phyloP scores from a whole-genome alignment of 2,888 invertebrate species.

The Blastobasis adustella region DNA sequence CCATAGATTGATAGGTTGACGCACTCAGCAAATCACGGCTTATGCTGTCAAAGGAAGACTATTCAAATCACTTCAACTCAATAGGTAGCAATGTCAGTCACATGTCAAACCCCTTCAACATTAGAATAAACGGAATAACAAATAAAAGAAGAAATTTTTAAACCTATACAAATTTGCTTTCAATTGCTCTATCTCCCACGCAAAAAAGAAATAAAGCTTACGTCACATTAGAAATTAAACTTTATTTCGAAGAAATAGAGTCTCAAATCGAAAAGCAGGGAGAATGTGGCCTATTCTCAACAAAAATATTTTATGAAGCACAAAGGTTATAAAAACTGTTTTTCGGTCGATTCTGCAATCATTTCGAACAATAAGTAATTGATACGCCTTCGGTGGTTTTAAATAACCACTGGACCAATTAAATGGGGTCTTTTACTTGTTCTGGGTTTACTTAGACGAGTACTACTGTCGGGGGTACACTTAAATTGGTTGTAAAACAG shows the following conservation, averaged over 20 bases:
- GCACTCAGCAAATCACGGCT: too few relatives aligned
- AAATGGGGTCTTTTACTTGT: constrained; percentile 17
- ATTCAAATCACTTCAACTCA: too few relatives aligned
- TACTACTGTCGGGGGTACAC: constrained; percentile 13
- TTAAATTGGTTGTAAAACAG: constrained; percentile 16
- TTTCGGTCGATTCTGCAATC: constrained; percentile 47
- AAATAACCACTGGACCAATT: constrained; percentile 34
- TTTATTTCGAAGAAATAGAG: not conserved
- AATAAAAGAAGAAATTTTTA: too few relatives aligned
- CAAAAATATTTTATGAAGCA: constrained; percentile 23
- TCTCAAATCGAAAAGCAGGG: not conserved
- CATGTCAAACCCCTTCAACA: too few relatives aligned
- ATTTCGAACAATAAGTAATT: constrained; percentile 58
- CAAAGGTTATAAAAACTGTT: constrained; percentile 40
- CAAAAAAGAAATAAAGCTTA: constrained; percentile 8
- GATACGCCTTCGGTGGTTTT: constrained; percentile 58
- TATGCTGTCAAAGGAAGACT: too few relatives aligned
- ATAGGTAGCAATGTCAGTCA: too few relatives aligned
- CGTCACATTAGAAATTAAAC: not conserved
- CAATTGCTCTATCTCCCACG: constrained; percentile 16
- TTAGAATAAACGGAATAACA: too few relatives aligned
- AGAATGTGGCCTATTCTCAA: constrained; percentile 8
- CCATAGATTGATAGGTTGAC: too few relatives aligned
- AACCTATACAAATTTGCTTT: too few relatives aligned
- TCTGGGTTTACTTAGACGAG: constrained; percentile 4